These are phyloP conservation scores for Steromphala cineraria DNA, from an alignment of 2,888 invertebrate species.

Conservation along the genomic window DNA sequence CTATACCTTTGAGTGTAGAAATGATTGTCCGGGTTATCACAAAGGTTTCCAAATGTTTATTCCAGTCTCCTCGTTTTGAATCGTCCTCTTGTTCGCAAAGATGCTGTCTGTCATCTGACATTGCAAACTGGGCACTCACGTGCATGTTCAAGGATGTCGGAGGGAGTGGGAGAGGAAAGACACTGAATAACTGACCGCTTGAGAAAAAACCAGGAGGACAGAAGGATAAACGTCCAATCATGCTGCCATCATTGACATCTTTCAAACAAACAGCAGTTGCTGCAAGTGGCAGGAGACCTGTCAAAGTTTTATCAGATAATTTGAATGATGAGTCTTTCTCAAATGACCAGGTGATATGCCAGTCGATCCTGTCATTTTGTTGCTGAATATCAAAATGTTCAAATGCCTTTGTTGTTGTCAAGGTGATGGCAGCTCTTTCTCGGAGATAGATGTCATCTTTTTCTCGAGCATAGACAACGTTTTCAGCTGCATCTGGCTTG, in stretches of 20 bases:
- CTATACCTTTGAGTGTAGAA: conserved; percentile 42
- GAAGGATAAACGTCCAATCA: neutral
- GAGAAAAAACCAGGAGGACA: conserved; percentile 44
- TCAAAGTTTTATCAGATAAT: conserved; percentile 10
- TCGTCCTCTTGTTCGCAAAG: conserved; percentile 55
- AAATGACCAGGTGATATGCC: conserved; percentile 45
- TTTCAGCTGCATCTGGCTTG: neutral
- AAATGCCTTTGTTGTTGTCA: neutral
- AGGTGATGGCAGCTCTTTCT: neutral
- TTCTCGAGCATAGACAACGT: neutral
- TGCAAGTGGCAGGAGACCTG: conserved; percentile 45
- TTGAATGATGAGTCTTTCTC: conserved; percentile 27
- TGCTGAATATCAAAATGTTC: neutral
- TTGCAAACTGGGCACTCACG: conserved; percentile 68
- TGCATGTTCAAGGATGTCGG: conserved; percentile 61
- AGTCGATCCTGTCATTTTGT: conserved; percentile 16
- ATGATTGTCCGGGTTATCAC: conserved; percentile 48
- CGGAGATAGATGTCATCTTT: neutral
- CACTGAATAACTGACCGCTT: conserved; percentile 50
- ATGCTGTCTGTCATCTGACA: conserved; percentile 60
- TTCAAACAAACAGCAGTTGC: conserved; percentile 36
- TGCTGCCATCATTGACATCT: neutral
- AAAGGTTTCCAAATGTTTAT: conserved; percentile 49
- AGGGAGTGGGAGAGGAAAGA: conserved; percentile 65
- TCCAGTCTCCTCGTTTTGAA: conserved; percentile 48